Conservation (phyloP, 2,888 invertebrate species). For the Galerucella nymphaeae region DNA sequence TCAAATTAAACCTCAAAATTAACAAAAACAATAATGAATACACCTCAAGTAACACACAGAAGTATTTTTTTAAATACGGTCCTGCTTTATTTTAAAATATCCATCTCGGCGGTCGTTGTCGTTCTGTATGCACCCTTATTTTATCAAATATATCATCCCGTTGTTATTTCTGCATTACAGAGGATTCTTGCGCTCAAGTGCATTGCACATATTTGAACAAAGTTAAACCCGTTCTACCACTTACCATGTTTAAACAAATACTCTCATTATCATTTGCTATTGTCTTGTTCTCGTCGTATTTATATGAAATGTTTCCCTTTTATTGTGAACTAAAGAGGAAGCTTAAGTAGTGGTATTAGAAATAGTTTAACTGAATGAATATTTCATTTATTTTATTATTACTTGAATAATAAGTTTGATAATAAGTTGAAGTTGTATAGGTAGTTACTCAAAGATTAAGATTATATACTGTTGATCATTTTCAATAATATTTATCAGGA, state of each 20-base stretch:
- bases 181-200: constrained; percentile 44
- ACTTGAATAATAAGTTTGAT: too few species aligned
- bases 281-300: background rate
- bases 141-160: constrained; percentile 47
- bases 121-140: constrained; percentile 44
- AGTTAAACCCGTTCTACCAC: constrained; percentile 31
- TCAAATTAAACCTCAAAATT: too few species aligned
- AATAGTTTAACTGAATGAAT: background rate
- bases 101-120: background rate
- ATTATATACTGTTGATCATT: too few species aligned
- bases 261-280: constrained; percentile 19
- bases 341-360: background rate
- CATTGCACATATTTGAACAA: constrained; percentile 37
- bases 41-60: too few species aligned
- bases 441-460: too few species aligned
- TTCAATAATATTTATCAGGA: too few species aligned
- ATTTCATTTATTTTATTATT: background rate
- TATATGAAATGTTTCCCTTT: constrained; percentile 2
- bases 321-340: background rate
- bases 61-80: background rate
- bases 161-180: constrained; percentile 47
- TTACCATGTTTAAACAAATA: constrained; percentile 17
- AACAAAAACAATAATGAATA: too few species aligned
- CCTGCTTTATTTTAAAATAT: background rate
- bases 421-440: too few species aligned